Percentiles rank a stretch among this genome's conserved stretches.
phyloP scores from a whole-genome alignment of 2,888 invertebrate genomes.

The Laspeyria flexula region DNA sequence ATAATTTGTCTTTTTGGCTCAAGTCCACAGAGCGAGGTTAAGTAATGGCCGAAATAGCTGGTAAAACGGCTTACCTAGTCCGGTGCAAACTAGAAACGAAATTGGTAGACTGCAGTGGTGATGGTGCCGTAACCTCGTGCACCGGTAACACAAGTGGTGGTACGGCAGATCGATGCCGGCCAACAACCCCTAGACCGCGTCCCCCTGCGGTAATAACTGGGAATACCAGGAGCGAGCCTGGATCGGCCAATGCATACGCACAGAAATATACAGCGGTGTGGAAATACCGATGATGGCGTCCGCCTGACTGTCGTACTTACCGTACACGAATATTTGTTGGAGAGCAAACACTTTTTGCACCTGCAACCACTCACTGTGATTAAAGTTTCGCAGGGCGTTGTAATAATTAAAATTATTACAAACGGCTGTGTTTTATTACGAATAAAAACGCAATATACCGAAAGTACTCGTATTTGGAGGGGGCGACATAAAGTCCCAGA shows the following conservation, averaged over 20 bases:
- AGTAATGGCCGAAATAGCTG: constrained; percentile 19
- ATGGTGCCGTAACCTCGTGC: constrained; percentile 74
- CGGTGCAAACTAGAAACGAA: constrained; percentile 40
- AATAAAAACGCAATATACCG: constrained; percentile 29
- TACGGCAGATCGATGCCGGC: constrained; percentile 79
- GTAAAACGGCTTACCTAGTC: constrained; percentile 37
- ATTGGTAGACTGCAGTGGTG: constrained; percentile 61
- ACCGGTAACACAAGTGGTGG: constrained; percentile 69
- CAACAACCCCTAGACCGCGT: constrained; percentile 77
- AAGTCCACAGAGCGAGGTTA: constrained; percentile 10
- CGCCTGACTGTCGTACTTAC: constrained; percentile 58
- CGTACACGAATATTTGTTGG: constrained; percentile 11
- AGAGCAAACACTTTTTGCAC: constrained; percentile 1
- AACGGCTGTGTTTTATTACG: constrained; percentile 1
- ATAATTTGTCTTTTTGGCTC: constrained; percentile 13
- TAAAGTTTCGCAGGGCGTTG: not conserved
- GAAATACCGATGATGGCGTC: constrained; percentile 75
- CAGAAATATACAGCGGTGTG: constrained; percentile 48
- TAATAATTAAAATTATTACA: constrained; percentile 6
- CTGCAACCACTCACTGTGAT: not conserved
- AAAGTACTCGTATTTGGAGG: constrained; percentile 18
- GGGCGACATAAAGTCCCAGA: constrained; percentile 30
- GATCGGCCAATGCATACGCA: constrained; percentile 59
- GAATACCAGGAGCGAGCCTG: constrained; percentile 75
- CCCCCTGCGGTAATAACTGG: constrained; percentile 79